Conservation (phyloP, 2,888 invertebrate genomes). For the Panopea generosa region DNA sequence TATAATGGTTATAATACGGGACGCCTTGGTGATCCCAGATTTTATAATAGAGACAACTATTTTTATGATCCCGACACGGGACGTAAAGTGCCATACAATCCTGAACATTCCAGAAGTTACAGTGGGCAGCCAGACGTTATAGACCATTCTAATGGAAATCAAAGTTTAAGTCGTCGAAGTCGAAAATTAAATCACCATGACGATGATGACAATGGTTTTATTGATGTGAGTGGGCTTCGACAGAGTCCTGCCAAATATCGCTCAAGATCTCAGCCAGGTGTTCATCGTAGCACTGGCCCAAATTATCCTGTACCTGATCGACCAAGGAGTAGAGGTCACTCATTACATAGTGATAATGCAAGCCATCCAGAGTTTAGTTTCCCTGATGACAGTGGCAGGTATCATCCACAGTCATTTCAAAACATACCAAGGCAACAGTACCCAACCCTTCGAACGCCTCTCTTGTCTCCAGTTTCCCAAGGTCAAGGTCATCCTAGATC, state of each 20-base stretch:
- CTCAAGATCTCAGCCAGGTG: conserved; percentile 45
- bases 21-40: conserved; percentile 40
- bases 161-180: conserved; percentile 6
- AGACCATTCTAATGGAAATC: conserved; percentile 8
- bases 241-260: conserved; percentile 33
- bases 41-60: conserved; percentile 57
- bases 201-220: conserved; percentile 48
- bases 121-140: conserved; percentile 17
- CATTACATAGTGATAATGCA: conserved; percentile 36
- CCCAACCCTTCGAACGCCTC: conserved; percentile 27
- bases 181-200: conserved; percentile 18
- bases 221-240: conserved; percentile 35
- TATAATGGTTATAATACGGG: conserved; percentile 55
- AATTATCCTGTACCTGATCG: conserved; percentile 43
- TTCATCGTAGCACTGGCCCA: conserved; percentile 40
- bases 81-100: conserved; percentile 54
- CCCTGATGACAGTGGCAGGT: conserved; percentile 20
- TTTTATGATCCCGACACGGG: conserved; percentile 59
- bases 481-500: background rate
- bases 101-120: conserved; percentile 32
- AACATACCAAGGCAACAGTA: conserved; percentile 22
- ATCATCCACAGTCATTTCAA: conserved; percentile 19
- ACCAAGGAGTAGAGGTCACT: conserved; percentile 41
- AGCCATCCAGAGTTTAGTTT: conserved; percentile 33
- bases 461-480: conserved; percentile 6